A percentile compares a stretch with the other conserved stretches of the same genome.
Evolutionary conservation across 2,113 vertebrate genomes (phyloP).

Genomic region (Miniopterus natalensis): DNA sequence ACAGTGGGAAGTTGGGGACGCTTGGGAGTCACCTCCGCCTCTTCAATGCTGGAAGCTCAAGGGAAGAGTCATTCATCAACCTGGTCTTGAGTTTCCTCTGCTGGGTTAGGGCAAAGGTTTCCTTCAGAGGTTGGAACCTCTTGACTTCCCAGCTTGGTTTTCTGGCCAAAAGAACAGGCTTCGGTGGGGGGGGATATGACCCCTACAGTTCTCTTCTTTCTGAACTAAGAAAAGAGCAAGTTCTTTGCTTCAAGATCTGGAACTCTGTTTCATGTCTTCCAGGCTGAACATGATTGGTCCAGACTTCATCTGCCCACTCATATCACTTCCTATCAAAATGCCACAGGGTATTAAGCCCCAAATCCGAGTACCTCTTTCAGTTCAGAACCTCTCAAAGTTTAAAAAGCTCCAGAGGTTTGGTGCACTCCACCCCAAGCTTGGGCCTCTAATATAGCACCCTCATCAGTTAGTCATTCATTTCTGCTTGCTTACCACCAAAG

Average conservation of each 20-base stretch:
- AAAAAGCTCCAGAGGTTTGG: neutral
- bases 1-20: rapidly evolving
- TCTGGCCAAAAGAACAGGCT: neutral
- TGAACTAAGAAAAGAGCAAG: neutral
- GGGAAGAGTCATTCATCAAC: too few relatives aligned
- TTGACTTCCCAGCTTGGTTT: neutral
- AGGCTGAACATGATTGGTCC: neutral
- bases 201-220: neutral
- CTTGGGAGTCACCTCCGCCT: neutral
- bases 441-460: neutral
- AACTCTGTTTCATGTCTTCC: neutral
- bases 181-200: neutral
- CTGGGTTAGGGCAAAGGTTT: neutral
- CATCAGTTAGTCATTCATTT: neutral
- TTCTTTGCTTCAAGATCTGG: neutral
- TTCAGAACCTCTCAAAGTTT: neutral
- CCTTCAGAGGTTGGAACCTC: neutral
- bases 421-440: too few relatives aligned
- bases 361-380: neutral
- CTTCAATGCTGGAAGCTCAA: neutral
- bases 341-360: too few relatives aligned
- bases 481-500: neutral
- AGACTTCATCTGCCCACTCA: neutral
- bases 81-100: neutral
- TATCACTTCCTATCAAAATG: neutral